phyloP scores from a whole-genome alignment of 2,797 vertebrate species.

The Tragopan temminckii region DNA sequence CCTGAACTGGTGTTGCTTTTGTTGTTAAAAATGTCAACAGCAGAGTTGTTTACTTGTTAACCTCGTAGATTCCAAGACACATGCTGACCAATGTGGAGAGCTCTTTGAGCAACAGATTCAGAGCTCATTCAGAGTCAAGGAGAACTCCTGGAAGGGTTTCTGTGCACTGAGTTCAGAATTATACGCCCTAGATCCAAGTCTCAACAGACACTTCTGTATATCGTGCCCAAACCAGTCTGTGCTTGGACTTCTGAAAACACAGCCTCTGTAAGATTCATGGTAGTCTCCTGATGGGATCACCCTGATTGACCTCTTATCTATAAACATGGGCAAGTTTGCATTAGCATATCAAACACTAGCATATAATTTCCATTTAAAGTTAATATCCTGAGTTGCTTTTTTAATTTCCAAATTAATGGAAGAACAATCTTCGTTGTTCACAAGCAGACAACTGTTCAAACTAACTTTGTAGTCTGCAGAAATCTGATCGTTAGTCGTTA shows the following conservation, averaged over 20 bases:
- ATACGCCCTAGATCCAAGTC: accelerated
- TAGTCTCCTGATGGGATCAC: background rate
- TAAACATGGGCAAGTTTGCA: background rate
- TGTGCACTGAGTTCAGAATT: background rate
- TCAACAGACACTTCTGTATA: accelerated
- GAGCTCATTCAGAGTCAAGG: background rate
- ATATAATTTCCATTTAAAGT: background rate
- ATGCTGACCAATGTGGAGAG: accelerated
- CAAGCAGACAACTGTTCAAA: background rate
- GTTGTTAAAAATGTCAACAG: conserved; percentile 73
- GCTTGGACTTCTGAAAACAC: background rate
- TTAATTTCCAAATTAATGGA: background rate
- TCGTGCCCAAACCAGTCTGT: background rate
- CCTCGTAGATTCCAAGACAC: conserved; percentile 23
- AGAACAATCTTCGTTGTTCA: background rate
- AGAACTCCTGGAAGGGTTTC: background rate
- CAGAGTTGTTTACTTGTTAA: conserved; percentile 62
- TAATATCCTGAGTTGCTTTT: background rate
- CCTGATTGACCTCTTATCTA: background rate
- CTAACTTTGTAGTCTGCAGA: background rate
- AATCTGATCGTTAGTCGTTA: accelerated
- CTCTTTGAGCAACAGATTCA: background rate
- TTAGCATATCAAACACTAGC: background rate
- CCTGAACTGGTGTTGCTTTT: conserved; percentile 72
- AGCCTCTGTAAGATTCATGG: background rate